These are phyloP conservation scores for Parelbella ahira DNA, from an alignment of 2,888 invertebrate species.

Conservation along the genomic window DNA sequence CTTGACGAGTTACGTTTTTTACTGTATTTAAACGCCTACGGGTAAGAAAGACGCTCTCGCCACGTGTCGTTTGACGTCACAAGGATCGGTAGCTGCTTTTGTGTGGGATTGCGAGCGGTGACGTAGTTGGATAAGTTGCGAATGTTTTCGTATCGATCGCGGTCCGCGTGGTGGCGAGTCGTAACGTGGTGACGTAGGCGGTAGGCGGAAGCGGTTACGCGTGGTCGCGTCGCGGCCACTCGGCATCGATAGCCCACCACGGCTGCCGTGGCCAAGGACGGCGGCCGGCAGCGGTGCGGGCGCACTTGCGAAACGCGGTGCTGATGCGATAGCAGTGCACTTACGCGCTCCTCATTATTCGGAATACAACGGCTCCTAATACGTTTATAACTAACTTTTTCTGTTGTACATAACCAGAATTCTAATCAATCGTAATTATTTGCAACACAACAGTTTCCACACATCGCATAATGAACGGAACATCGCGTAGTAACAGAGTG, in stretches of 20 bases:
- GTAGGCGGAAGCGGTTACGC: slow-evolving; percentile 65
- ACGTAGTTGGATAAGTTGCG: slow-evolving; percentile 6
- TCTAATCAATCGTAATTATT: too few species aligned
- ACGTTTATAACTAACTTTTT: too few species aligned
- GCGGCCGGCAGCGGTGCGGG: slow-evolving; percentile 35
- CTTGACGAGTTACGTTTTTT: neutral
- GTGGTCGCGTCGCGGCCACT: slow-evolving; percentile 43
- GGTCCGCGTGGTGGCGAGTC: slow-evolving; percentile 7
- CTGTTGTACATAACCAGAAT: too few species aligned
- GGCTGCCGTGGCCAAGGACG: slow-evolving; percentile 58
- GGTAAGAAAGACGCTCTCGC: neutral
- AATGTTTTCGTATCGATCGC: slow-evolving; percentile 13
- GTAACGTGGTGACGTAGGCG: slow-evolving; percentile 45
- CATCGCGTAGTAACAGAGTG: slow-evolving; percentile 22
- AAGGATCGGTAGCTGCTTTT: slow-evolving; percentile 27
- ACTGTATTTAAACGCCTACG: slow-evolving; percentile 8
- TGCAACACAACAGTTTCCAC: neutral
- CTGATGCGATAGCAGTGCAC: slow-evolving; percentile 29
- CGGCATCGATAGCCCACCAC: slow-evolving; percentile 35
- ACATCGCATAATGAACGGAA: slow-evolving; percentile 17
- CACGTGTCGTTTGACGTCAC: slow-evolving; percentile 53
- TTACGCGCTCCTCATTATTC: too few species aligned
- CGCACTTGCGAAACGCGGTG: slow-evolving; percentile 48
- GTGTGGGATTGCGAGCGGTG: neutral
- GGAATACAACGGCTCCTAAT: too few species aligned